phyloP scores from a whole-genome alignment of 64 coral and sea anemone species.

The Catalaphyllia jardinei region DNA sequence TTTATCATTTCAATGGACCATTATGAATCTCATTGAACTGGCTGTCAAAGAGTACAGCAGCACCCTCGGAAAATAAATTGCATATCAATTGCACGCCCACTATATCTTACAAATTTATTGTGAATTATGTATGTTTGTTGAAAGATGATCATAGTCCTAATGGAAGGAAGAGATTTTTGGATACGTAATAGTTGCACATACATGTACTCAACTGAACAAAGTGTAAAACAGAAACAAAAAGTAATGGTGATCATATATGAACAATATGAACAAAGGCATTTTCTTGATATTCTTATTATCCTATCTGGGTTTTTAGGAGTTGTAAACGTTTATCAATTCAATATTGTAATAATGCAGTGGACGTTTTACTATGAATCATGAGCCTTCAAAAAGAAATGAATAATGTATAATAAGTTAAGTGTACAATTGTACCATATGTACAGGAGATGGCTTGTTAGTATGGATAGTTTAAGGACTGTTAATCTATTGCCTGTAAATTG shows the following conservation, averaged over 20 bases:
- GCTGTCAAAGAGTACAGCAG: background rate
- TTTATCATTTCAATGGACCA: slow-evolving; percentile 7
- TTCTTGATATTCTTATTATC: background rate
- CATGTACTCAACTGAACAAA: slow-evolving; percentile 8
- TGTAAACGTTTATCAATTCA: background rate
- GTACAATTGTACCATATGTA: slow-evolving; percentile 34
- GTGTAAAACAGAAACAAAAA: background rate
- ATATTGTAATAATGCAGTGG: slow-evolving; percentile 21
- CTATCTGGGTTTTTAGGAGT: background rate
- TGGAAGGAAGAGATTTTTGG: background rate
- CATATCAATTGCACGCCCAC: background rate
- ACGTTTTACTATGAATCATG: slow-evolving; percentile 7
- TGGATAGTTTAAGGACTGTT: background rate
- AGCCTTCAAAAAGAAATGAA: slow-evolving; percentile 17
- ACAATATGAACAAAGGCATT: background rate
- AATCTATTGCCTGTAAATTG: slow-evolving; percentile 18
- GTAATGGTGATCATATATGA: background rate
- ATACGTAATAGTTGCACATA: slow-evolving; percentile 24
- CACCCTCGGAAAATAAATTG: background rate
- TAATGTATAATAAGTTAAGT: slow-evolving; percentile 1
- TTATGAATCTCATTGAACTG: background rate
- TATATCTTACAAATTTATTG: background rate
- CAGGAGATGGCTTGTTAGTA: background rate
- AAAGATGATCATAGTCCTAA: background rate
- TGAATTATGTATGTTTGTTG: background rate